Evolutionary conservation across 2,888 invertebrate genomes (phyloP).

Genomic region (Lithophane semibrunnea): DNA sequence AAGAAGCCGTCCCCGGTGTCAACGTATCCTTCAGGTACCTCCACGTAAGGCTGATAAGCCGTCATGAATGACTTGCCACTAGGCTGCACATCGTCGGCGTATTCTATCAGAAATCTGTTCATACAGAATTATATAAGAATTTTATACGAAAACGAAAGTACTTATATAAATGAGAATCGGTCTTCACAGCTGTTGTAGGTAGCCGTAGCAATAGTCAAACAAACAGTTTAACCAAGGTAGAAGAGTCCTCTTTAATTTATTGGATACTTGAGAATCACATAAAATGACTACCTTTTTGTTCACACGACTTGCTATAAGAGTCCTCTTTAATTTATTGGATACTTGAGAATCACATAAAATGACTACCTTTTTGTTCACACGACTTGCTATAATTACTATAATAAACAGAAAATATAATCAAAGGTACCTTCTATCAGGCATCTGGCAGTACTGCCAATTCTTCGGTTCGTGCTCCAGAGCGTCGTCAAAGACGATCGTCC

Average conservation of each 20-base stretch:
- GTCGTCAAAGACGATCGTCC: neutral
- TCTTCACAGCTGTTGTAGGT: neutral
- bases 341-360: neutral
- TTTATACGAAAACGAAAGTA: neutral
- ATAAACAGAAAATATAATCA: neutral
- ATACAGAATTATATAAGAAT: neutral
- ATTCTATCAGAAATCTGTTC: slow-evolving; percentile 27
- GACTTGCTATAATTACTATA: neutral
- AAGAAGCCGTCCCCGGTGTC: slow-evolving; percentile 28
- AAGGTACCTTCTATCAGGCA: slow-evolving; percentile 44
- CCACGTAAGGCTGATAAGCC: neutral
- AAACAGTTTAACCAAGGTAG: neutral
- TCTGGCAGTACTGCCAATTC: slow-evolving; percentile 32
- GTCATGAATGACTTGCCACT: slow-evolving; percentile 9
- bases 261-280: neutral
- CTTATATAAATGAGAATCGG: neutral
- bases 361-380: neutral
- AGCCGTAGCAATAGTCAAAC: neutral
- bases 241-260: neutral
- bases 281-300: too few species aligned
- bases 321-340: neutral
- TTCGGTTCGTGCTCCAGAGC: neutral
- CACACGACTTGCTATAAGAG: too few species aligned
- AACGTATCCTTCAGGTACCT: slow-evolving; percentile 14
- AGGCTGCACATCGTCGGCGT: neutral